Percentiles rank a stretch among this genome's conserved stretches.
Conservation (phyloP, 2,113 vertebrate species). For the Noctilio leporinus region DNA sequence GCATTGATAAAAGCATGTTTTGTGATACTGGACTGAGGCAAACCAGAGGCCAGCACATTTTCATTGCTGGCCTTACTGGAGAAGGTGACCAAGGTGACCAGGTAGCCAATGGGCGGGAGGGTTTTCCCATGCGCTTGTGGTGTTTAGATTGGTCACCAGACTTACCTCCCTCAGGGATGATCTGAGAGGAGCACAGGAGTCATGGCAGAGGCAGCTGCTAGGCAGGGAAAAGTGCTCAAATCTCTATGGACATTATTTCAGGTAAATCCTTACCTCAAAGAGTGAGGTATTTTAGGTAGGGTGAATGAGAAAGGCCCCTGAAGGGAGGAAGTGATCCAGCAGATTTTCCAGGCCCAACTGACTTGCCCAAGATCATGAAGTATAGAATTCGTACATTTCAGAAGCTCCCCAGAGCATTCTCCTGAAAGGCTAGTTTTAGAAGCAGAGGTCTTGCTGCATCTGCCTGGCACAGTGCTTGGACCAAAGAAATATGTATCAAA, state of each 20-base stretch:
- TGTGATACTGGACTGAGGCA: neutral
- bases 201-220: neutral
- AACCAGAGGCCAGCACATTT: neutral
- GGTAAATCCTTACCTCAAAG: neutral
- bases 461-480: neutral
- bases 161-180: neutral
- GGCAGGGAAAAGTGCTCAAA: too few species aligned
- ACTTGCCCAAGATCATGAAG: neutral
- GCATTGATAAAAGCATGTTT: neutral
- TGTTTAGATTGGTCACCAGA: neutral
- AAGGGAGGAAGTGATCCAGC: neutral
- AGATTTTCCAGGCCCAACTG: neutral
- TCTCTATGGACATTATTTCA: neutral
- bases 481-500: neutral
- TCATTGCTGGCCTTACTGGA: neutral
- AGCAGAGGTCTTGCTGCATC: neutral
- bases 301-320: neutral
- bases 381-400: neutral
- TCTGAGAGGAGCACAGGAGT: too few species aligned
- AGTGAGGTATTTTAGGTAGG: neutral
- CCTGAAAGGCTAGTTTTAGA: neutral
- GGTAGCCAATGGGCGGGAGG: rapidly evolving
- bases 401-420: neutral
- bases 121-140: too few species aligned
- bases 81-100: neutral